Conservation (phyloP, 2,113 vertebrate genomes). For the Nannospalax galili region DNA sequence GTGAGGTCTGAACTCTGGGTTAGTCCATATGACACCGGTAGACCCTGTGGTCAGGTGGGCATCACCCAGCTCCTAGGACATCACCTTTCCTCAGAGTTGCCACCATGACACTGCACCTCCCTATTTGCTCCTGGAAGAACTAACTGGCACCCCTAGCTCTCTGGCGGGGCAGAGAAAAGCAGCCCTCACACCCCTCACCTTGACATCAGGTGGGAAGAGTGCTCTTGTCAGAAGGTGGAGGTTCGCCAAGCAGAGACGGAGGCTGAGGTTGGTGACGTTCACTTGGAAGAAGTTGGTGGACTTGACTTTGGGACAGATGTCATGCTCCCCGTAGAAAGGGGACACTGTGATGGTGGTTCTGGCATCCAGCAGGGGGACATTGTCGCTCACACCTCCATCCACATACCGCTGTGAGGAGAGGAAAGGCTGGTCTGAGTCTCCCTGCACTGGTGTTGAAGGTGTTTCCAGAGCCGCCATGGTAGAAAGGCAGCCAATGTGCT, state of each 20-base stretch:
- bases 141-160: accelerated
- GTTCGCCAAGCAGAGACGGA: slow-evolving; percentile 91
- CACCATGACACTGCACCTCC: neutral
- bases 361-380: slow-evolving; percentile 88
- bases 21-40: neutral
- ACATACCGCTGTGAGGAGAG: slow-evolving; percentile 90
- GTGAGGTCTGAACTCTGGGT: accelerated
- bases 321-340: slow-evolving; percentile 93
- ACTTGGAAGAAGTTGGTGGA: slow-evolving; percentile 92
- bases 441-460: accelerated
- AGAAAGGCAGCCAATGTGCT: neutral
- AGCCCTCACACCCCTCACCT: slow-evolving; percentile 81
- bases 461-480: neutral
- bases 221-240: slow-evolving; percentile 88
- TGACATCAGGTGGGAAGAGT: slow-evolving; percentile 90
- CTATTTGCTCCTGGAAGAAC: accelerated
- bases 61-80: neutral
- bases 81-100: neutral
- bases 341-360: slow-evolving; percentile 95
- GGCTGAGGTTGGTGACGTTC: slow-evolving; percentile 89
- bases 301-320: slow-evolving; percentile 93
- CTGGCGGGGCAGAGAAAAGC: neutral
- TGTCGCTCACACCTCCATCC: slow-evolving; percentile 93
- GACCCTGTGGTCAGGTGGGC: accelerated
- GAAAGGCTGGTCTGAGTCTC: neutral